A percentile compares a stretch with the other conserved stretches of the same genome.
phyloP scores from a whole-genome alignment of 1,140 invertebrate species.

The Drusus annulatus region DNA sequence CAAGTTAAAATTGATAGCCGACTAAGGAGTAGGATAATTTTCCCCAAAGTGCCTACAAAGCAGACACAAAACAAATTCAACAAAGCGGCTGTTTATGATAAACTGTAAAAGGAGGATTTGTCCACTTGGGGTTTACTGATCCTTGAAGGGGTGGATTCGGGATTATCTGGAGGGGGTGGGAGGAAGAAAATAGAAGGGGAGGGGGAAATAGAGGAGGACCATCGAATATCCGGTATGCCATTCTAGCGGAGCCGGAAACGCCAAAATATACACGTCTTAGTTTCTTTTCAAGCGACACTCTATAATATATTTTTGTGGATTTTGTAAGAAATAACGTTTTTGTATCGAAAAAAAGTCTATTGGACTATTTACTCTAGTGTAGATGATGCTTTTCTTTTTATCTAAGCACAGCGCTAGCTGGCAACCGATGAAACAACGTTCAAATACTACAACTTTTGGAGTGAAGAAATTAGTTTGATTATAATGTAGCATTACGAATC shows the following conservation, averaged over 20 bases:
- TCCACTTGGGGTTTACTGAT: constrained; percentile 38
- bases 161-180: constrained; percentile 20
- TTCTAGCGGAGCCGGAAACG: constrained; percentile 48
- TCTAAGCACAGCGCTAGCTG: no score
- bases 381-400: no score
- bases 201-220: constrained; percentile 18
- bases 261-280: constrained; percentile 44
- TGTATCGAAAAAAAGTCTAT: no score
- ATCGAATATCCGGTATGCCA: constrained; percentile 52
- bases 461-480: no score
- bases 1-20: no score
- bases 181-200: neutral
- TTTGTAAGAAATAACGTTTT: neutral
- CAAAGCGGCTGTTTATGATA: constrained; percentile 42
- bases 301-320: constrained; percentile 31
- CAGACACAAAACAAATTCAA: constrained; percentile 33
- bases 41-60: neutral
- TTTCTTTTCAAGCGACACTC: constrained; percentile 23
- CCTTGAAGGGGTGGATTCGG: constrained; percentile 52
- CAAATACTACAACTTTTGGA: no score
- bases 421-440: no score
- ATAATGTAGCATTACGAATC: no score
- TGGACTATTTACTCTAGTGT: no score
- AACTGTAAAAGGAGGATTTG: constrained; percentile 45
- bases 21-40: no score